These are phyloP conservation scores for Ailuropoda melanoleuca DNA, from an alignment of 2,113 vertebrate genomes.

Conservation along the genomic window DNA sequence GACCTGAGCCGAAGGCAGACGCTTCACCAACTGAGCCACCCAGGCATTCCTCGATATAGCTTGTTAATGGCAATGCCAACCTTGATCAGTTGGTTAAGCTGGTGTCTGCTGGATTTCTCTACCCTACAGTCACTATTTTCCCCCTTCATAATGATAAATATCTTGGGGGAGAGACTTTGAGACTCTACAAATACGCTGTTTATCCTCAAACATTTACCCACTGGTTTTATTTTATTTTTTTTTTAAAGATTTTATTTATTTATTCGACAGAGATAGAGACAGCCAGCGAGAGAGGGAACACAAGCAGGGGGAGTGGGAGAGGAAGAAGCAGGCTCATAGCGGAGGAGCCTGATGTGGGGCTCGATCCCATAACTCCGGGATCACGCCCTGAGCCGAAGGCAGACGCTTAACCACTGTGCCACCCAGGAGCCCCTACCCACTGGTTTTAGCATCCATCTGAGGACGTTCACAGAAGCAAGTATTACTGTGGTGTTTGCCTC, in stretches of 20 bases:
- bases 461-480: background rate
- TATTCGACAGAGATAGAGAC: too few species aligned
- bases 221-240: too few species aligned
- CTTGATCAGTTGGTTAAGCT: background rate
- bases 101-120: background rate
- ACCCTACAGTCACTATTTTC: background rate
- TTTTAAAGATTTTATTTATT: too few species aligned
- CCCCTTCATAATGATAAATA: background rate
- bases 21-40: background rate
- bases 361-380: too few species aligned
- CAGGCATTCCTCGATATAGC: background rate
- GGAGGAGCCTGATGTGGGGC: too few species aligned
- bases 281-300: too few species aligned
- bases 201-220: background rate
- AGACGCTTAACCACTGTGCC: too few species aligned
- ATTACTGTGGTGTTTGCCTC: background rate
- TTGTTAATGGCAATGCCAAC: background rate
- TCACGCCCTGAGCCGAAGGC: too few species aligned
- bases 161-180: background rate
- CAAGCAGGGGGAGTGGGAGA: too few species aligned
- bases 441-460: background rate
- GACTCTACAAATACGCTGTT: background rate
- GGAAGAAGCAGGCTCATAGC: too few species aligned
- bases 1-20: background rate
- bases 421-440: too few species aligned